Base-by-base conservation (phyloP, 2,797 vertebrate species). In the Lacerta agilis region DNA sequence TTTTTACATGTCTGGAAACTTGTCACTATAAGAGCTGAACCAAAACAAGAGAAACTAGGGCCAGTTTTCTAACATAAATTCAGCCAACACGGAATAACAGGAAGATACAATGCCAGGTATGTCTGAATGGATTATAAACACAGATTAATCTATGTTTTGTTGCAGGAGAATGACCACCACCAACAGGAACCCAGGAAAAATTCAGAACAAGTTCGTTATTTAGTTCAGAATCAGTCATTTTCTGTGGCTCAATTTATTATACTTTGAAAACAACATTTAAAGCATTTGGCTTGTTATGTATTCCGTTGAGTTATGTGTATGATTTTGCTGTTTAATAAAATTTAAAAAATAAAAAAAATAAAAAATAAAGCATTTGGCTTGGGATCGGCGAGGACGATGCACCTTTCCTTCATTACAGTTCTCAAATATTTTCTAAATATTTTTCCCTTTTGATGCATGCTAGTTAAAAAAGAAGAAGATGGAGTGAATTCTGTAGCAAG, bases 131-230 rank as follows among this genome's bases (percentile, higher is more conserved):
- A 93, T 90, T 29, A 29, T 49, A 69, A 69, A n/a, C 61, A 49
- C 29, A 66, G 27, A 58, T 43, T 0, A 76, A 85, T 11, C 17
- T 20, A 15, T 2, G 43, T 77, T 67, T 67, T 61, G 5, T 43
- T 66, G 11, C 36, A 36, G 20, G 18, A 78, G n/a, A 86, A 67
- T 49, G 67, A 13, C 23, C 33, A 29, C 5, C 8, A 66, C 13
- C n/a, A 45, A 49, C 15, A 61, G 49, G 58, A 75, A 84, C 11
- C 9, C 8, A 13, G 3, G 45, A 15, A 8, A n/a, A 93, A 90
- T 92, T 81, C 0, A 1, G 83, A 87, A 91, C 90, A 79, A 69
- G 88, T 87, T 79, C 86, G 81, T 86, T 87, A 93, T 92, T 93
- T 92, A 92, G 85, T 90, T 85, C 85, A 73, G 4, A 79, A 55